Base-by-base conservation (phyloP, 2,888 invertebrate species). In the Prosapia bicincta region DNA sequence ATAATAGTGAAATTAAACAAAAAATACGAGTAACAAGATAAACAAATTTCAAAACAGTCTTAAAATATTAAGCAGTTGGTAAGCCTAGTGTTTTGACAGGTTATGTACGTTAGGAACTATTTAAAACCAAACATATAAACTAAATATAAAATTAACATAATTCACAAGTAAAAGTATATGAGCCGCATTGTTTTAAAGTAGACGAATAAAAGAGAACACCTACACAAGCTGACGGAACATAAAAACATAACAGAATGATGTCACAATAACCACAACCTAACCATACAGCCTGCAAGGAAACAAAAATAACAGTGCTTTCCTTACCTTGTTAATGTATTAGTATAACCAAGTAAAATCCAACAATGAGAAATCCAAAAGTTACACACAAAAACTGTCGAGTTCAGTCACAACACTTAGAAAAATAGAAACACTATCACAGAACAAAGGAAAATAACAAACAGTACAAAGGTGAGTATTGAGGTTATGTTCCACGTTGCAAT, bases 321-420 rank as follows among this genome's bases (percentile, higher is more conserved):
- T 54, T 54, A 54, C 54, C 54, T 54, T 54, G 54, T 54, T 54
- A 20, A n/a, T n/a, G n/a, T n/a, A n/a, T n/a, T n/a, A n/a, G 10
- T 13, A 38, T n/a, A 54, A 54, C 2, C 30, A 6, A 54, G 20
- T 54, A 54, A 54, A 54, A 54, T 54, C 54, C 54, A 54, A 54
- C 5, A 20, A 54, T 54, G 15, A 38, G 9, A 54, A 20, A 54
- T 54, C 54, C 54, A 54, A 54, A 20, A 54, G 54, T 54, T 54
- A 54, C 20, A 54, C 54, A 54, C 54, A 54, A 3, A 54, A 54
- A 54, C n/a, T 9, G 54, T 20, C 54, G 54, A 20, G 54, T 54
- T 54, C 54, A 54, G 54, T 54, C 54, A 54, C 54, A 54, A 54
- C 54, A 54, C 54, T 54, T 54, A 54, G n/a, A n/a, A n/a, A n/a